Percentiles rank a stretch among this genome's conserved stretches.
These are phyloP conservation scores for Sus scrofa DNA, from an alignment of 2,113 vertebrate genomes.

Conservation along the genomic window DNA sequence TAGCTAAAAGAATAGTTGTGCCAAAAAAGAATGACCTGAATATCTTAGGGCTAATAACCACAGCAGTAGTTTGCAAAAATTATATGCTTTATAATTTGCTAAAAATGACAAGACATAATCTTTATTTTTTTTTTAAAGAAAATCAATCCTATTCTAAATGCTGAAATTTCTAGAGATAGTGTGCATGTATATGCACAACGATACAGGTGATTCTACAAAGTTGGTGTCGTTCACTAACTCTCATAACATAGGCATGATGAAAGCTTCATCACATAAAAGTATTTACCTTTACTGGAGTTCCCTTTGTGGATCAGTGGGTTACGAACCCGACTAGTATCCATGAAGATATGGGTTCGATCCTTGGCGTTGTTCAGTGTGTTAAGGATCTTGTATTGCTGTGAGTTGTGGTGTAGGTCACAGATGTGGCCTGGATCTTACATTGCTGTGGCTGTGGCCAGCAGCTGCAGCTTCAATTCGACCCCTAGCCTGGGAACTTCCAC, in stretches of 20 bases:
- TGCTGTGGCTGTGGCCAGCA: too few relatives aligned
- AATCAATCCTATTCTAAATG: neutral
- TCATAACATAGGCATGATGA: neutral
- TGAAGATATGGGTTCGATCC: too few relatives aligned
- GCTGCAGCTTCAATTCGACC: too few relatives aligned
- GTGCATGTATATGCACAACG: neutral
- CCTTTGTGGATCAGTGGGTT: too few relatives aligned
- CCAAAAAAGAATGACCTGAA: neutral
- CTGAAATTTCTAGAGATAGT: neutral
- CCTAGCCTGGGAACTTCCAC: too few relatives aligned
- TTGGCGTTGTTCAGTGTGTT: too few relatives aligned
- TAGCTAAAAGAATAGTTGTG: neutral
- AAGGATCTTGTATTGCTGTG: too few relatives aligned
- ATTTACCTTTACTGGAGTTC: conserved; percentile 94
- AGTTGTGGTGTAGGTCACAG: too few relatives aligned
- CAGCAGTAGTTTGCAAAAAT: conserved; percentile 6
- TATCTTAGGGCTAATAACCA: neutral
- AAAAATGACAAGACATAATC: neutral
- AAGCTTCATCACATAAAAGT: neutral
- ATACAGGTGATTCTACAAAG: neutral
- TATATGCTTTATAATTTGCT: neutral
- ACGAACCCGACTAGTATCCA: too few relatives aligned
- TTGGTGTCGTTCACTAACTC: neutral
- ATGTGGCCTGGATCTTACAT: too few relatives aligned
- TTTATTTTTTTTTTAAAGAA: neutral